A percentile compares a stretch with the other conserved stretches of the same genome.
Conservation (phyloP, 2,113 vertebrate genomes). For the Thymallus thymallus region DNA sequence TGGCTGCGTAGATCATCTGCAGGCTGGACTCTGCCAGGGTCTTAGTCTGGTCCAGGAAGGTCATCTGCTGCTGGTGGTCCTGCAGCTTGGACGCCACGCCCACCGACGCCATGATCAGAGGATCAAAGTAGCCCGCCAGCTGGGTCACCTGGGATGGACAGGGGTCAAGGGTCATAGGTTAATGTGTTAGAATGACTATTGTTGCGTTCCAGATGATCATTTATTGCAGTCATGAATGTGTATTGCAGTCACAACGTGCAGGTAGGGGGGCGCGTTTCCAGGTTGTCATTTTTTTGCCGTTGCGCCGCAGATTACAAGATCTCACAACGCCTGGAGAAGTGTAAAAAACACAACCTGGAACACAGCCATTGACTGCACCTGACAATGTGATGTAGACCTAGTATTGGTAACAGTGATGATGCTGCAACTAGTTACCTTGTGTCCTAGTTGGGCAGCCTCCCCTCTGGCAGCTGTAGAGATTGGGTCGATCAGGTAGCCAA, state of each 20-base stretch:
- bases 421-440: constrained; percentile 81
- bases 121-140: constrained; percentile 94
- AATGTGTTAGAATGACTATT: background rate
- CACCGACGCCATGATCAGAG: constrained; percentile 86
- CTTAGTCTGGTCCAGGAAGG: constrained; percentile 95
- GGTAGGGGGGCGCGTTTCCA: too few relatives aligned
- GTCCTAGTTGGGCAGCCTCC: constrained; percentile 95
- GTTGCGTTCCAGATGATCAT: background rate
- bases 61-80: constrained; percentile 98
- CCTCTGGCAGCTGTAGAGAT: constrained; percentile 91
- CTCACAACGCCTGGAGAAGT: too few relatives aligned
- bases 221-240: background rate
- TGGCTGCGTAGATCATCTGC: constrained; percentile 97
- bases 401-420: background rate
- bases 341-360: too few relatives aligned
- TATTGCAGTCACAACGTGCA: too few relatives aligned
- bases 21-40: constrained; percentile 92
- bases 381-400: background rate
- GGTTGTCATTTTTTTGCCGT: too few relatives aligned
- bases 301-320: too few relatives aligned
- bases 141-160: constrained; percentile 82
- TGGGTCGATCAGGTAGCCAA: constrained; percentile 94
- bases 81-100: constrained; percentile 89
- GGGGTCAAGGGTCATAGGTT: background rate
- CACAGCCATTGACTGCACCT: background rate